phyloP scores from a whole-genome alignment of 2,113 vertebrate species.

The Patagioenas fasciata region DNA sequence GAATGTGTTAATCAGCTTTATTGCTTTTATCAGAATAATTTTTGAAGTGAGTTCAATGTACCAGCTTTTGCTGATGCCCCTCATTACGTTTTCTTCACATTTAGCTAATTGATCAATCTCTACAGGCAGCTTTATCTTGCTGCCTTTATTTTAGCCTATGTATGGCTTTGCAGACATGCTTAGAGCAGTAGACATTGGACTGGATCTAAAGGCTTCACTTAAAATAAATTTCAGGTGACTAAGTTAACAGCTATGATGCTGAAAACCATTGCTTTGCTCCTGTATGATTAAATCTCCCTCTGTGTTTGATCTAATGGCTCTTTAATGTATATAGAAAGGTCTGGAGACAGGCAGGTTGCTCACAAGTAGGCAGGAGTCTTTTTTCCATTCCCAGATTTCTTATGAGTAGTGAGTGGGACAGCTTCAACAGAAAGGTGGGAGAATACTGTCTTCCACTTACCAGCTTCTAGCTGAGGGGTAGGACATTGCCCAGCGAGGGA shows the following conservation, averaged over 20 bases:
- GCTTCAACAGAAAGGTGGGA: neutral
- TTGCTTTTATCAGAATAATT: constrained; percentile 25
- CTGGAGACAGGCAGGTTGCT: neutral
- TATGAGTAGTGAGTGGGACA: neutral
- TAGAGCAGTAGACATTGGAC: neutral
- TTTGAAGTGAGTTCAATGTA: constrained; percentile 7
- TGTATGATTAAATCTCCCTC: neutral
- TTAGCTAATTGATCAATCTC: neutral
- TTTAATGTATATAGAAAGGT: neutral
- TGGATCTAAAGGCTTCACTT: neutral
- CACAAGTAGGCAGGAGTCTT: neutral
- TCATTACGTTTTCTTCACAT: neutral
- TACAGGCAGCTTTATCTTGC: neutral
- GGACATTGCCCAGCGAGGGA: neutral
- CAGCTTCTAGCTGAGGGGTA: neutral
- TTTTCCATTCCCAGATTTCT: neutral
- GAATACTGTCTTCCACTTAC: neutral
- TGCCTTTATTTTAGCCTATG: neutral
- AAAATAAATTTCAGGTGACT: neutral
- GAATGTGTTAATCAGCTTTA: constrained; percentile 35
- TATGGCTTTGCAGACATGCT: neutral
- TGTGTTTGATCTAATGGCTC: neutral
- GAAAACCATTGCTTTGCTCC: neutral
- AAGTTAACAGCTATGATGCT: neutral
- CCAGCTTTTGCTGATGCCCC: neutral